A percentile compares a stretch with the other conserved stretches of the same genome.
Conservation (phyloP, 2,888 invertebrate species). For the Branchipolynoe longqiensis region DNA sequence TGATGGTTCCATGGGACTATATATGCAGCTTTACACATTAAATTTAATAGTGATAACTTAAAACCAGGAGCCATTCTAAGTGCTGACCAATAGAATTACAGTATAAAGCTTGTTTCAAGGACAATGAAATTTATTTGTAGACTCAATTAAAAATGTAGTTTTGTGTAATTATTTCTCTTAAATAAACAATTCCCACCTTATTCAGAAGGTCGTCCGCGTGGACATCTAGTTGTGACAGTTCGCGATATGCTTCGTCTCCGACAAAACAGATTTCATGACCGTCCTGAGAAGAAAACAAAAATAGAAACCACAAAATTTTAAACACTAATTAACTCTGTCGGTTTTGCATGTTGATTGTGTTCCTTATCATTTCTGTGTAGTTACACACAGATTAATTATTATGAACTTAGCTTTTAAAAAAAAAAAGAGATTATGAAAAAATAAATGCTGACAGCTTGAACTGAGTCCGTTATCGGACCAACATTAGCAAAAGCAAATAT, state of each 20-base stretch:
- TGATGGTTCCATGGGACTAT: no score
- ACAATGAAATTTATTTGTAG: neutral
- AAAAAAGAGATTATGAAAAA: no score
- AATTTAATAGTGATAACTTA: neutral
- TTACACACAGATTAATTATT: no score
- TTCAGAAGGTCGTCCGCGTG: slow-evolving; percentile 90
- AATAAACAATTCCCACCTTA: slow-evolving; percentile 80
- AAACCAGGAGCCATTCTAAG: neutral
- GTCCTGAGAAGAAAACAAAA: slow-evolving; percentile 85
- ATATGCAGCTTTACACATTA: neutral
- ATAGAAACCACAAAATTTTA: neutral
- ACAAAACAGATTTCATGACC: slow-evolving; percentile 99
- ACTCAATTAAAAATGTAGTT: neutral
- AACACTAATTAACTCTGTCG: no score
- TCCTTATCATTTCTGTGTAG: no score
- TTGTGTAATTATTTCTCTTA: no score
- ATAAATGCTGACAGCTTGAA: slow-evolving; percentile 51
- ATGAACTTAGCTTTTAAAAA: no score
- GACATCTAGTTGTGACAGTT: slow-evolving; percentile 93
- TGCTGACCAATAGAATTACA: neutral
- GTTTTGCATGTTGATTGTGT: no score
- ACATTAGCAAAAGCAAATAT: no score
- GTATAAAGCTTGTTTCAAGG: neutral
- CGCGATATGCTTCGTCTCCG: slow-evolving; percentile 95
- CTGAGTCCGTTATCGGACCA: no score